A percentile compares a stretch with the other conserved stretches of the same genome.
phyloP scores from a whole-genome alignment of 1,140 invertebrate species.

The Drosophila tristis region DNA sequence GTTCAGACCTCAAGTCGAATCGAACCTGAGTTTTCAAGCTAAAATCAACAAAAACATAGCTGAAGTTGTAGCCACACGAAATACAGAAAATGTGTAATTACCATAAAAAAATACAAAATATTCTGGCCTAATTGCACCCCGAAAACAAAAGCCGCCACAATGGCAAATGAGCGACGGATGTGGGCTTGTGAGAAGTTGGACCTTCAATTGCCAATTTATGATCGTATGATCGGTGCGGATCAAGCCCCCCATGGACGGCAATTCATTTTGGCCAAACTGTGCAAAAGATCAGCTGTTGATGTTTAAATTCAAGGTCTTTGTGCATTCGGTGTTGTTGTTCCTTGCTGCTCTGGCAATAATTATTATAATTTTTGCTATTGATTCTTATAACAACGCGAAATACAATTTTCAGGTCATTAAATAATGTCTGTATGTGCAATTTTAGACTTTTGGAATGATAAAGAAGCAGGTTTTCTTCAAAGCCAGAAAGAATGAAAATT shows the following conservation, averaged over 20 bases:
- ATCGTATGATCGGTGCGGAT: conserved; percentile 30
- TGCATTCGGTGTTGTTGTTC: conserved; percentile 21
- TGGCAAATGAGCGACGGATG: conserved; percentile 19
- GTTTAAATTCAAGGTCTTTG: conserved; percentile 55
- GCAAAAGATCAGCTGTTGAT: conserved; percentile 40
- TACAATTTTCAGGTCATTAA: conserved; percentile 31
- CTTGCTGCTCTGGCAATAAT: conserved; percentile 43
- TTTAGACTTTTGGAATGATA: conserved; percentile 23
- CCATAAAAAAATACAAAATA: conserved; percentile 67
- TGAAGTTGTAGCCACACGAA: conserved; percentile 17
- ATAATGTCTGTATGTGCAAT: conserved; percentile 29
- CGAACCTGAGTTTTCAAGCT: conserved; percentile 34
- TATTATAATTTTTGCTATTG: conserved; percentile 50
- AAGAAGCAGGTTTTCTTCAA: background rate
- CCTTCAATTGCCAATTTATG: conserved; percentile 65
- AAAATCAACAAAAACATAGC: conserved; percentile 52
- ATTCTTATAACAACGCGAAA: conserved; percentile 36
- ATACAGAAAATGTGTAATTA: conserved; percentile 60
- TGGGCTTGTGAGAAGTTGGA: conserved; percentile 20
- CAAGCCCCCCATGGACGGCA: conserved; percentile 7
- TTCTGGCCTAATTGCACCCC: conserved; percentile 60
- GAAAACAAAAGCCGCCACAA: conserved; percentile 44
- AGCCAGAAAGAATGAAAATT: background rate
- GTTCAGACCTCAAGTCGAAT: conserved; percentile 16
- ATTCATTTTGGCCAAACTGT: conserved; percentile 39